Evolutionary conservation across 23 tunicate species (phyloP).

Genomic region (Ciona savignyi): DNA sequence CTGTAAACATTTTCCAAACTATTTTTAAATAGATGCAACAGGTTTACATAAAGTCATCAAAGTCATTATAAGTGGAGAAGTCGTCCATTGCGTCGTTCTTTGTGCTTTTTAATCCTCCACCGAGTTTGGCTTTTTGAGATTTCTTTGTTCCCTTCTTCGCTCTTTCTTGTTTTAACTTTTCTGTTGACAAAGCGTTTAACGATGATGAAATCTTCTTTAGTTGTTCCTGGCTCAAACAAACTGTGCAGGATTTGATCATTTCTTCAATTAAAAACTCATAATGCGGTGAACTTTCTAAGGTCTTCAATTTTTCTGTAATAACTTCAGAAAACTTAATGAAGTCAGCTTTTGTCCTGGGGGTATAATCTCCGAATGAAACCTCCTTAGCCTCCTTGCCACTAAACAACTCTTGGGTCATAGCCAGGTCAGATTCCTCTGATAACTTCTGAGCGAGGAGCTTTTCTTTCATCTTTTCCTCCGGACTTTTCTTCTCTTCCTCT

Average conservation of each 20-base stretch:
- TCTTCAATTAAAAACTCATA: slow-evolving; percentile 47
- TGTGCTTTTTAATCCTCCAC: slow-evolving; percentile 58
- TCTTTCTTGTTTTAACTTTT: slow-evolving; percentile 77
- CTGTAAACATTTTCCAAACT: too few relatives aligned
- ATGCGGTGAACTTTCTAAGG: slow-evolving; percentile 74
- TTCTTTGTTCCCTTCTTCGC: slow-evolving; percentile 69
- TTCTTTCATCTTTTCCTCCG: slow-evolving; percentile 76
- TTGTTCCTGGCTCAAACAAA: too few relatives aligned
- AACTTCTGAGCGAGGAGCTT: slow-evolving; percentile 67
- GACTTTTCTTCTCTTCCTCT: slow-evolving; percentile 55
- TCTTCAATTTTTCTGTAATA: slow-evolving; percentile 41
- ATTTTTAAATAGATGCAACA: too few relatives aligned
- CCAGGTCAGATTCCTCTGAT: slow-evolving; percentile 75
- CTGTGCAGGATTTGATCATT: slow-evolving; percentile 26
- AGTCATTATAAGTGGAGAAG: slow-evolving; percentile 46
- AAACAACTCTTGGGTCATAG: slow-evolving; percentile 49
- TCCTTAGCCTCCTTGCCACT: slow-evolving; percentile 52
- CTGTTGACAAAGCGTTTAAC: slow-evolving; percentile 44
- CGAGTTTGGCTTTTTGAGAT: slow-evolving; percentile 59
- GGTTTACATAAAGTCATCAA: slow-evolving; percentile 72
- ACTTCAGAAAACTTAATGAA: slow-evolving; percentile 51
- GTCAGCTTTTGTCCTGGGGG: slow-evolving; percentile 71
- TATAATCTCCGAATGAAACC: slow-evolving; percentile 34
- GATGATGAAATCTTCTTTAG: slow-evolving; percentile 51
- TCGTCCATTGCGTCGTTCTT: slow-evolving; percentile 52